phyloP scores from a whole-genome alignment of 2,888 invertebrate species.

The Ichneumoninae sp. region DNA sequence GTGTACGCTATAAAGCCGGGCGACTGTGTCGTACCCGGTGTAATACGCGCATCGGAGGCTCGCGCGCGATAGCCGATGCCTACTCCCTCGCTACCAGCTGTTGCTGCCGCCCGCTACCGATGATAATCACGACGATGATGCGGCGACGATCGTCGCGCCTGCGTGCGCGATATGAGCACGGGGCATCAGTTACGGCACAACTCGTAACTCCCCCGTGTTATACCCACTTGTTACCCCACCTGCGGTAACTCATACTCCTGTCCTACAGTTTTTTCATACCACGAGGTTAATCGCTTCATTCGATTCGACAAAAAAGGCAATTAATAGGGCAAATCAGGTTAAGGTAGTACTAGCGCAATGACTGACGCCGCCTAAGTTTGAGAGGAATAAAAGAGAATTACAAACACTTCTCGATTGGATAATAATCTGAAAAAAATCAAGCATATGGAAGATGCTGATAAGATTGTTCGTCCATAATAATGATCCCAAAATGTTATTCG shows the following conservation, averaged over 20 bases:
- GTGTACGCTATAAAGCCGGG: background rate
- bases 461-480: too few relatives aligned
- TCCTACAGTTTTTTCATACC: background rate
- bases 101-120: constrained; percentile 45
- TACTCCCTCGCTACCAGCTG: constrained; percentile 57
- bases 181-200: constrained; percentile 57
- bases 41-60: constrained; percentile 67
- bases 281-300: background rate
- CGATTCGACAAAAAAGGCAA: background rate
- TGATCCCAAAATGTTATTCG: too few relatives aligned
- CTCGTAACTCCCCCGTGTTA: constrained; percentile 21
- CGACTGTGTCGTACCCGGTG: constrained; percentile 20
- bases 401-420: too few relatives aligned
- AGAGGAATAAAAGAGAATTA: too few relatives aligned
- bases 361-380: too few relatives aligned
- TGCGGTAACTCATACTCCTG: background rate
- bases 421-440: too few relatives aligned
- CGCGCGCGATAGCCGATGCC: constrained; percentile 70
- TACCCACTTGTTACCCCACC: constrained; percentile 24
- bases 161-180: constrained; percentile 41
- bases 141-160: constrained; percentile 48
- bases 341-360: too few relatives aligned
- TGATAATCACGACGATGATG: constrained; percentile 55
- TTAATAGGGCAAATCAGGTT: background rate
- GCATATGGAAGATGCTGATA: too few relatives aligned